Conservation (phyloP, 2,888 invertebrate genomes). For the Tyria jacobaeae region DNA sequence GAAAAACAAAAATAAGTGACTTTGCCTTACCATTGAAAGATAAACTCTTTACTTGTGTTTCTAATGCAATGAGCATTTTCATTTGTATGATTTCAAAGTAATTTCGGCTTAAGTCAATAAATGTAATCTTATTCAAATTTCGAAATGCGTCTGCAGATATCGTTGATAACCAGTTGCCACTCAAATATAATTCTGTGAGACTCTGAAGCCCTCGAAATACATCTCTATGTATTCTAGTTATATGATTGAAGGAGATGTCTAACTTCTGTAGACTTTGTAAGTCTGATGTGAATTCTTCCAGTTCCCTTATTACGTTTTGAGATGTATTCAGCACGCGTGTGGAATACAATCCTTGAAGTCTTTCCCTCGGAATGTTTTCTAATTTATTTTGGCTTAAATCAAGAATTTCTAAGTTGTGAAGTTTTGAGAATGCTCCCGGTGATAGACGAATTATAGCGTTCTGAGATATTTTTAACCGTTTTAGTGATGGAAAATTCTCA, state of each 20-base stretch:
- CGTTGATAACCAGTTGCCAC: slow-evolving; percentile 93
- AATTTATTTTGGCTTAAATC: slow-evolving; percentile 94
- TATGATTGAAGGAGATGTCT: slow-evolving; percentile 94
- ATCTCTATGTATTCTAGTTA: slow-evolving; percentile 91
- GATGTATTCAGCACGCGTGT: slow-evolving; percentile 93
- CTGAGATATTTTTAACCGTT: slow-evolving; percentile 90
- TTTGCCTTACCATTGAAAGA: slow-evolving; percentile 91
- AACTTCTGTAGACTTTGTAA: slow-evolving; percentile 92
- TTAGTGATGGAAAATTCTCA: slow-evolving; percentile 92
- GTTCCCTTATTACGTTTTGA: slow-evolving; percentile 92
- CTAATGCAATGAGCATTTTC: slow-evolving; percentile 91
- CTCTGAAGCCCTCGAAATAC: slow-evolving; percentile 92
- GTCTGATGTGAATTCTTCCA: slow-evolving; percentile 93
- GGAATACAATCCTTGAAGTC: slow-evolving; percentile 92
- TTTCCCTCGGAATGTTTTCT: slow-evolving; percentile 93
- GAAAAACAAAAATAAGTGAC: slow-evolving; percentile 5
- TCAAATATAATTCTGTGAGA: slow-evolving; percentile 91
- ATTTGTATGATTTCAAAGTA: slow-evolving; percentile 93
- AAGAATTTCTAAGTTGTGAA: slow-evolving; percentile 91
- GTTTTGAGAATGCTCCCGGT: slow-evolving; percentile 93
- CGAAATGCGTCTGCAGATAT: slow-evolving; percentile 93
- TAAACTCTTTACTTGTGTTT: slow-evolving; percentile 93
- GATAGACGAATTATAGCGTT: slow-evolving; percentile 93
- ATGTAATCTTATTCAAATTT: slow-evolving; percentile 90
- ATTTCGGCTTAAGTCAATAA: slow-evolving; percentile 93